Evolutionary conservation across 2,888 invertebrate species (phyloP), one percentile per base, ranked within the genome.

Genomic region (Dynastes hyllus): DNA sequence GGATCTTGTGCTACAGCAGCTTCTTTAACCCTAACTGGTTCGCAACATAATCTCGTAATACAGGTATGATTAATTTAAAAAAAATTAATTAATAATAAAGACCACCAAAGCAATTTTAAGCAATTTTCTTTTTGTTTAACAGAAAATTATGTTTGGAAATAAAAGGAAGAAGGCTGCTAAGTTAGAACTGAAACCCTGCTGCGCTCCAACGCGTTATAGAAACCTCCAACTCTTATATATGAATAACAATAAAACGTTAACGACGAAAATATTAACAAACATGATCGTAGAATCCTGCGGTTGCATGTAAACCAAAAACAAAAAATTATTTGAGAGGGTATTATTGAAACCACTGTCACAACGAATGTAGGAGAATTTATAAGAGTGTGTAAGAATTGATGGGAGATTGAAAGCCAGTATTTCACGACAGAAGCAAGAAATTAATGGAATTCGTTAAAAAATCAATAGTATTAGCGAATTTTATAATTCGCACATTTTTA

Each of bases 201-300:
- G 97, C 86, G 95, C 96, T 6, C 95, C 97, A 0, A 95, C 95
- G 70, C 94, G 94, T 80, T 94, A 96, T 88, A 94, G 95, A 80
- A 93, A 95, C 1, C 89, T 97, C 76, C 94, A 95, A 84, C 89
- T 97, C 61, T 91, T 97, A 9, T 96, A 95, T 87, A 92, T 94
- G 90, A 95, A 95, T 87, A 93, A 94, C 22, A 95, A 95, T 84
- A 93, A 93, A 83, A 94, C 95, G 2, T 92, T 95, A 81, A 94
- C 94, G 65, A 93, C 94, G 84, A 95, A 95, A 86, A 93, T 94
- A 0, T 88, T 97, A 79, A 95, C 96, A 0, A 96, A 97, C 85
- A 97, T 97, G 96, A 94, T 96, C 58, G 96, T 97, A n/a, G 96
- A 96, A 84, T 93, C 95, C 5, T 97, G 97, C 87, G 97, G 96